These are phyloP conservation scores for Dinothrombium tinctorium DNA, from an alignment of 1,140 invertebrate genomes.

Conservation along the genomic window DNA sequence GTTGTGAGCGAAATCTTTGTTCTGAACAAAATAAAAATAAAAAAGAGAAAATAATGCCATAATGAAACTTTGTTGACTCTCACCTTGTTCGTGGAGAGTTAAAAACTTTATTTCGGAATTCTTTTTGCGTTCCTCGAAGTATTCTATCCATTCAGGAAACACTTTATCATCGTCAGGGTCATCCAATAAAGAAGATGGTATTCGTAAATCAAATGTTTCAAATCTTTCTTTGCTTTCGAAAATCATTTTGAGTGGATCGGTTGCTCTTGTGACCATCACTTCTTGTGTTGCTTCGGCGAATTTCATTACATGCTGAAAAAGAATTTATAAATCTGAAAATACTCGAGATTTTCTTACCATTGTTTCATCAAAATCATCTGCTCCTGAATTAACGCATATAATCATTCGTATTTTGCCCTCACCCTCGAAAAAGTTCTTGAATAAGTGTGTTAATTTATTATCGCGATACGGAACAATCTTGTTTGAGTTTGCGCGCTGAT, in stretches of 20 bases:
- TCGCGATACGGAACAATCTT: constrained; percentile 76
- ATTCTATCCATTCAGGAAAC: constrained; percentile 3
- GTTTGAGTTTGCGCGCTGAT: constrained; percentile 38
- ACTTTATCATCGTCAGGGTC: constrained; percentile 8
- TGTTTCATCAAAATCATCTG: constrained; percentile 84
- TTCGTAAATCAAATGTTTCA: too few species aligned
- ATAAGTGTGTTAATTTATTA: constrained; percentile 80
- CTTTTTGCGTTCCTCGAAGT: constrained; percentile 3
- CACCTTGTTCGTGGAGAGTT: not conserved
- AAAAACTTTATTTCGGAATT: not conserved
- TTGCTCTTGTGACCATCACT: constrained; percentile 8
- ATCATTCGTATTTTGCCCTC: constrained; percentile 88
- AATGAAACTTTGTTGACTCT: not conserved
- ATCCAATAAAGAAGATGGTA: too few species aligned
- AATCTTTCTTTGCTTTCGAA: too few species aligned
- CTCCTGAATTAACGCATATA: constrained; percentile 78
- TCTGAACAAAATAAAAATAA: not conserved
- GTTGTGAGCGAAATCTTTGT: not conserved
- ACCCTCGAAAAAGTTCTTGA: constrained; percentile 96
- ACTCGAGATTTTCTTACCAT: constrained; percentile 25
- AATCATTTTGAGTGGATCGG: not conserved
- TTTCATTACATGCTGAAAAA: constrained; percentile 63
- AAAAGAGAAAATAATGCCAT: too few species aligned
- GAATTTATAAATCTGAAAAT: too few species aligned
- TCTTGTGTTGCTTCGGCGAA: constrained; percentile 89